phyloP scores from a whole-genome alignment of 1,140 invertebrate species.

The Philopotamus ludificatus region DNA sequence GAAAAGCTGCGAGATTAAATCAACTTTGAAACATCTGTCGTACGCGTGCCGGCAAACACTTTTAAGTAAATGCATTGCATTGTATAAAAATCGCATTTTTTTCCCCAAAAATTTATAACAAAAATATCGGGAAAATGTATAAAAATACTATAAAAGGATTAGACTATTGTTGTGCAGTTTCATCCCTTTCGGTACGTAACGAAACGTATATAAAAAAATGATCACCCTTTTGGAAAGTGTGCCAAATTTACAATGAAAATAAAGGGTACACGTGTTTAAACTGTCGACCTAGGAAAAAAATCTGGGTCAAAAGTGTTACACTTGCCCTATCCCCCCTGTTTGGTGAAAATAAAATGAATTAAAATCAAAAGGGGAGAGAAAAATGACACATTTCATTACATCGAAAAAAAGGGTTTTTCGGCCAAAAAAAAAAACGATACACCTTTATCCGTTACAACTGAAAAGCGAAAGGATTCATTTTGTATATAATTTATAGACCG shows the following conservation, averaged over 20 bases:
- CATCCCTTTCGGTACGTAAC: slow-evolving; percentile 23
- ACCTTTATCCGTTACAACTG: neutral
- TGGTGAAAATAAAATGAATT: slow-evolving; percentile 22
- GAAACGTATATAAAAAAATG: slow-evolving; percentile 15
- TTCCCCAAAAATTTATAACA: slow-evolving; percentile 11
- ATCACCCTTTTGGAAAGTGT: slow-evolving; percentile 32
- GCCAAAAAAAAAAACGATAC: neutral
- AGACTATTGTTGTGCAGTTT: slow-evolving; percentile 8
- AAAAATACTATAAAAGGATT: slow-evolving; percentile 28
- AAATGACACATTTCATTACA: neutral
- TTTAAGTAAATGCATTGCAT: slow-evolving; percentile 20
- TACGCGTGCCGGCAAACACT: slow-evolving; percentile 12
- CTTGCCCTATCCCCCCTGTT: slow-evolving; percentile 9
- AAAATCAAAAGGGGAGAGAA: slow-evolving; percentile 6
- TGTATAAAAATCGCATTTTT: slow-evolving; percentile 15
- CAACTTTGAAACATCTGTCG: slow-evolving; percentile 29
- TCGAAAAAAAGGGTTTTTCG: slow-evolving; percentile 12
- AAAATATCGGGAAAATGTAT: slow-evolving; percentile 17
- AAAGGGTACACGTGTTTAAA: slow-evolving; percentile 31
- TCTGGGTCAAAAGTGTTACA: slow-evolving; percentile 30
- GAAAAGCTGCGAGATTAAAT: slow-evolving; percentile 25
- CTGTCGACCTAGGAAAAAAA: slow-evolving; percentile 17
- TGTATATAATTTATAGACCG: slow-evolving; percentile 15
- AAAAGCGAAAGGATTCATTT: neutral
- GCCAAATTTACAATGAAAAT: slow-evolving; percentile 32